Evolutionary conservation across 2,888 invertebrate genomes (phyloP).

Genomic region (Torymus aiolomorphi): DNA sequence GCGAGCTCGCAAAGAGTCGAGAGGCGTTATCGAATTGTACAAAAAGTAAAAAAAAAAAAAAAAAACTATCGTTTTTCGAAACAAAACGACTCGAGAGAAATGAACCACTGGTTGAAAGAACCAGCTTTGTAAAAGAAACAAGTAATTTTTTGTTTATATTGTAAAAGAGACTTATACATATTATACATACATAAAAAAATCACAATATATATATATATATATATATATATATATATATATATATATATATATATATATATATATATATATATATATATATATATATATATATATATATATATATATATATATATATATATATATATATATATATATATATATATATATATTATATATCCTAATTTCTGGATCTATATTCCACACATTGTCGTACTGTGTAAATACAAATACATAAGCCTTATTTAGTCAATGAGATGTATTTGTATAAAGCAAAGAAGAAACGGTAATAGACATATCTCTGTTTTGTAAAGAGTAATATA

Average conservation of each 20-base stretch:
- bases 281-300: constrained; percentile 49
- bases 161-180: constrained; percentile 53
- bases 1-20: constrained; percentile 20
- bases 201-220: constrained; percentile 47
- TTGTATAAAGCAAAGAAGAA: constrained; percentile 42
- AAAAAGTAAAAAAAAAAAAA: constrained; percentile 59
- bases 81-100: constrained; percentile 9
- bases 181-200: constrained; percentile 42
- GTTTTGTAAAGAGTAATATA: constrained; percentile 24
- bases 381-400: constrained; percentile 32
- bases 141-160: constrained; percentile 47
- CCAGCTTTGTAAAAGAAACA: neutral
- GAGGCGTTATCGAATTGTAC: constrained; percentile 61
- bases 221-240: constrained; percentile 49
- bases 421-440: constrained; percentile 39
- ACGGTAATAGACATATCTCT: constrained; percentile 42
- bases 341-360: constrained; percentile 49
- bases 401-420: constrained; percentile 44
- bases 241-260: constrained; percentile 50
- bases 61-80: constrained; percentile 34
- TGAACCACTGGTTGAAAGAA: too few relatives aligned
- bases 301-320: constrained; percentile 51
- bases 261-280: constrained; percentile 50
- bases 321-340: constrained; percentile 48
- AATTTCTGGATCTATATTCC: constrained; percentile 24